Conservation (phyloP, 2,888 invertebrate species). For the Eristalis arbustorum region DNA sequence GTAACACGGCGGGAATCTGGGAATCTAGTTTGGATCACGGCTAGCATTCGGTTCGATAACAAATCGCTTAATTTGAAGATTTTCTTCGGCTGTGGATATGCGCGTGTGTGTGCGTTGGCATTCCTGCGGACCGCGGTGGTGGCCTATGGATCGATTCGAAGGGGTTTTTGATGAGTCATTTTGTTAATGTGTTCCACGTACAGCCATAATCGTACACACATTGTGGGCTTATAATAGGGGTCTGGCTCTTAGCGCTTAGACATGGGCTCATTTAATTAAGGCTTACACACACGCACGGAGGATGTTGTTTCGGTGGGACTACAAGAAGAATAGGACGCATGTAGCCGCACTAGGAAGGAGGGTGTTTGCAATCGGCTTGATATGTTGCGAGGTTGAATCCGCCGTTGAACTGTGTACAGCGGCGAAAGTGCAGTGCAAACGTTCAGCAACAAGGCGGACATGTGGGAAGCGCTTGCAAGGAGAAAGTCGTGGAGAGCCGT, state of each 20-base stretch:
- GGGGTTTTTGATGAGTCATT: conserved; percentile 57
- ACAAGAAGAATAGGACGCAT: not conserved
- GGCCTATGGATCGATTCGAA: not conserved
- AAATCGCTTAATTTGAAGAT: conserved; percentile 67
- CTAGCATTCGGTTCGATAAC: conserved; percentile 43
- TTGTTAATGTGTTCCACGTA: conserved; percentile 48
- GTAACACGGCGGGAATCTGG: conserved; percentile 60
- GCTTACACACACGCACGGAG: not conserved
- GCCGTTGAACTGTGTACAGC: not conserved
- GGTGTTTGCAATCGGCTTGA: not conserved
- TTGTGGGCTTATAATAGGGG: conserved; percentile 36
- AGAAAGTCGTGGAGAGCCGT: not conserved
- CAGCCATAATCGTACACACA: conserved; percentile 21
- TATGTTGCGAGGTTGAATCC: not conserved
- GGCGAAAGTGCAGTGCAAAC: not conserved
- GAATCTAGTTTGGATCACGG: conserved; percentile 50
- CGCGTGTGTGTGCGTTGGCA: conserved; percentile 1
- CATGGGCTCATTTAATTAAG: not conserved
- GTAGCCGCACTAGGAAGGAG: not conserved
- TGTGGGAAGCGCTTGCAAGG: not conserved
- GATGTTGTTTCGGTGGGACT: not conserved
- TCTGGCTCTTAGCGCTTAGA: conserved; percentile 1
- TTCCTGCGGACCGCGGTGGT: not conserved
- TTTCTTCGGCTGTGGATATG: conserved; percentile 16
- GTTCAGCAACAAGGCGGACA: not conserved